A percentile compares a stretch with the other conserved stretches of the same genome.
Conservation (phyloP, 64 coral and sea anemone species). For the Stichodactyla mertensii region DNA sequence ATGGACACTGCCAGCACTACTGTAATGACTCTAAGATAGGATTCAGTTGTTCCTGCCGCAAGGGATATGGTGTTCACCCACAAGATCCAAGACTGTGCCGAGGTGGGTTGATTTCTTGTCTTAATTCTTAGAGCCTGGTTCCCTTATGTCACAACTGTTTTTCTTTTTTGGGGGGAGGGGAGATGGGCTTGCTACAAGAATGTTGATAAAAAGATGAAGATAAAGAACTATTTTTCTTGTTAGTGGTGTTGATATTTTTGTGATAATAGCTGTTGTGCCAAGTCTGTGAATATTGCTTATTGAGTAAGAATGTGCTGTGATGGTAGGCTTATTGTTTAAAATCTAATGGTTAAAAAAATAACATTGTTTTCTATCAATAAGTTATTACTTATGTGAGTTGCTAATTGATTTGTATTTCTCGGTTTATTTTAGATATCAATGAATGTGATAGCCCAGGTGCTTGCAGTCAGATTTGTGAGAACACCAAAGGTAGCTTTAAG, state of each 20-base stretch:
- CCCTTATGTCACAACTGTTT: no score
- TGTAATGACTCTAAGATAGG: conserved; percentile 76
- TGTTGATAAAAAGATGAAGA: no score
- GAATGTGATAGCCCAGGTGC: conserved; percentile 76
- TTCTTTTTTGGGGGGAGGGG: no score
- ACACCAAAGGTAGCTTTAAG: conserved; percentile 86
- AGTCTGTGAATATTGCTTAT: no score
- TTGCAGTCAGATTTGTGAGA: conserved; percentile 79
- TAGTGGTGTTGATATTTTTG: no score
- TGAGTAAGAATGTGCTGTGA: no score
- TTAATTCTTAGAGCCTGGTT: not conserved
- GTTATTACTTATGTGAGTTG: not conserved
- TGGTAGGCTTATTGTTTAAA: no score
- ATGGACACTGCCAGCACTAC: conserved; percentile 73
- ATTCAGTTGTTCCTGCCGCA: conserved; percentile 63
- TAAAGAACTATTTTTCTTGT: no score
- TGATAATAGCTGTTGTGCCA: no score
- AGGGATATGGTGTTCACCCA: conserved; percentile 52
- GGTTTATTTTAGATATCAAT: conserved; percentile 54
- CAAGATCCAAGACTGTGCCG: conserved; percentile 39
- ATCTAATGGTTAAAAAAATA: no score
- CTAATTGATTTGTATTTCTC: not conserved
- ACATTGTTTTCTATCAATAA: not conserved
- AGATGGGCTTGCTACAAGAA: no score
- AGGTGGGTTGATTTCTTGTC: conserved; percentile 28